Percentiles rank a stretch among this genome's conserved stretches.
phyloP scores from a whole-genome alignment of 2,888 invertebrate species.

The Macaria notata region DNA sequence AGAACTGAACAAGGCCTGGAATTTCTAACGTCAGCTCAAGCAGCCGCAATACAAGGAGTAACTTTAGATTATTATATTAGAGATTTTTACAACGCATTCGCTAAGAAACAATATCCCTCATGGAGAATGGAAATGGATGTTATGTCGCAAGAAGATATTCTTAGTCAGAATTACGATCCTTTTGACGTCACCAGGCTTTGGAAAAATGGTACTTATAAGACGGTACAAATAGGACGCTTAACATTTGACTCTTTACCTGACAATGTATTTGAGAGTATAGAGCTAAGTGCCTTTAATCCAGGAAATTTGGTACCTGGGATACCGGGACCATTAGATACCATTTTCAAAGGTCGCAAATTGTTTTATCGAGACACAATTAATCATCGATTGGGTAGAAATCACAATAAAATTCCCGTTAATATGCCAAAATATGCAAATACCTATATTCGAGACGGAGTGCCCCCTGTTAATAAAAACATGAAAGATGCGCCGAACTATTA shows the following conservation, averaged over 20 bases:
- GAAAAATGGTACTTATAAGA: conserved; percentile 61
- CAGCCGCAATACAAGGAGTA: conserved; percentile 62
- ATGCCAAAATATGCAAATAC: conserved; percentile 49
- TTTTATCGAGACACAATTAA: conserved; percentile 58
- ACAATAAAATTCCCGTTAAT: conserved; percentile 56
- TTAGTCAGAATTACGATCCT: conserved; percentile 54
- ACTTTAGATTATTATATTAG: conserved; percentile 93
- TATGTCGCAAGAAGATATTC: conserved; percentile 46
- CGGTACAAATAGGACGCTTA: conserved; percentile 52
- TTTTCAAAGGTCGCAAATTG: conserved; percentile 53
- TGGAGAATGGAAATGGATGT: conserved; percentile 64
- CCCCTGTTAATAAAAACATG: conserved; percentile 88
- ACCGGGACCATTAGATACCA: conserved; percentile 52
- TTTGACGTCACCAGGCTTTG: conserved; percentile 58
- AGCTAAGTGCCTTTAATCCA: conserved; percentile 56
- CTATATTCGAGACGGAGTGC: conserved; percentile 76
- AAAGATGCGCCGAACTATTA: conserved; percentile 94
- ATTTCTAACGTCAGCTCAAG: conserved; percentile 85
- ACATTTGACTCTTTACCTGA: conserved; percentile 52
- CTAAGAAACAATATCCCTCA: conserved; percentile 40
- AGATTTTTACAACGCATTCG: conserved; percentile 82
- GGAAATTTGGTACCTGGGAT: conserved; percentile 66
- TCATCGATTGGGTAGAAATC: conserved; percentile 58
- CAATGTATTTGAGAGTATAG: conserved; percentile 51
- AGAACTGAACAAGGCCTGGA: conserved; percentile 94